These are phyloP conservation scores for Pelodiscus sinensis DNA, from an alignment of 2,113 vertebrate genomes.

Conservation along the genomic window DNA sequence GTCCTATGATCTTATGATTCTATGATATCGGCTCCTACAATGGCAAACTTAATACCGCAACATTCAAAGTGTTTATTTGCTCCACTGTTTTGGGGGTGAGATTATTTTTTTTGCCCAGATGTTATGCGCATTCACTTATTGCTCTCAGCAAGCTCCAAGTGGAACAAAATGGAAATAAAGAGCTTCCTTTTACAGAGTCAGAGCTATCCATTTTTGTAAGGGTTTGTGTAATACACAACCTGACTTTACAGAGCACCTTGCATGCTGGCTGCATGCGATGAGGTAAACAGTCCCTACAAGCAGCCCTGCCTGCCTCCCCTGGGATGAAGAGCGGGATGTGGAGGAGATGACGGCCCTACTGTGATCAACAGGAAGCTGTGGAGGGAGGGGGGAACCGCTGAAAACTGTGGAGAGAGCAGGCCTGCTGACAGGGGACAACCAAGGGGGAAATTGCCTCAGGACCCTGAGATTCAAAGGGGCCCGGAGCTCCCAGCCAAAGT, in stretches of 20 bases:
- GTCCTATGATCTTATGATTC: no score
- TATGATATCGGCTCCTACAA: not conserved
- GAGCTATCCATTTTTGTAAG: slow-evolving; percentile 36
- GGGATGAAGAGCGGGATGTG: not conserved
- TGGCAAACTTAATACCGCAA: not conserved
- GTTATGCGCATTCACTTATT: not conserved
- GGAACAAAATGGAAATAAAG: no score
- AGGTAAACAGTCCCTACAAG: not conserved
- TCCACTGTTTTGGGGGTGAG: not conserved
- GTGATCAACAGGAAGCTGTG: not conserved
- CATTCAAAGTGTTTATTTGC: not conserved
- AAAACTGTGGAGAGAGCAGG: no score
- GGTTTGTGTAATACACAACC: slow-evolving; percentile 20
- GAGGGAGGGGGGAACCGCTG: not conserved
- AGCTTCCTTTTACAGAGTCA: not conserved
- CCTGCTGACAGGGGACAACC: no score
- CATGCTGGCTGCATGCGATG: not conserved
- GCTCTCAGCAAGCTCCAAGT: no score
- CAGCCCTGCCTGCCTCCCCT: not conserved
- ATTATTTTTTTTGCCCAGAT: not conserved
- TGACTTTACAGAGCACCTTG: slow-evolving; percentile 25
- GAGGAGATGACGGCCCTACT: not conserved
- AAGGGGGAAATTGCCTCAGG: no score
- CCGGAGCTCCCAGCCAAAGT: no score
- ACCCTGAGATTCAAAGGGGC: no score